Base-by-base conservation (phyloP, 1,140 invertebrate species). In the Scaptomyza pallida region DNA sequence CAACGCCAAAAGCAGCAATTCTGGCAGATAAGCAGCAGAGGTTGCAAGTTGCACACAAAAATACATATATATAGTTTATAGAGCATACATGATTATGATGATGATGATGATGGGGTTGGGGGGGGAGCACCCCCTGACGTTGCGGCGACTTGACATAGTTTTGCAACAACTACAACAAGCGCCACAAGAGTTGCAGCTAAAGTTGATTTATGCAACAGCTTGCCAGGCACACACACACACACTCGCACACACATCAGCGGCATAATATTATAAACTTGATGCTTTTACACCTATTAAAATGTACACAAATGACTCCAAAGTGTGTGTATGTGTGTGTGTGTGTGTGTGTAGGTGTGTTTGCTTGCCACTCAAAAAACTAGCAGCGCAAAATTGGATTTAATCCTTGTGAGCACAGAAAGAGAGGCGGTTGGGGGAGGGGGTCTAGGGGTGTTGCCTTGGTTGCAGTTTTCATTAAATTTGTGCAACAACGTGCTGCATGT, bases 121-220 rank as follows among this genome's bases (percentile, higher is more conserved):
- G 23, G 23, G 6, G 23, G 6, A 5, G 23, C 26, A 30, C 26
- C 6, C 26, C 26, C 8, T 1, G 5, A 9, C 26, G 48, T 59
- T 47, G 54, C 65, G 21, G 37, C 33, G 59, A 78, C 81, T 88
- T 88, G 81, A 86, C 81, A 86, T 86, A 86, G 81, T 86, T 86
- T 82, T 33, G 5, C 9, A 1, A 1, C 3, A 5, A 5, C 23
- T 26, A 26, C 23, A 5, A 23, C 21, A 0, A 54, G 51, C 17
- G 16, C n/a, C n/a, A n/a, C n/a, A n/a, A 30, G 16, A 17, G 30
- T 63, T 26, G 40, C 71, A 62, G 79, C 15, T 75, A 70, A 78
- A 74, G 81, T 86, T 88, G 82, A 86, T 81, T 86, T 86, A 86
- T 86, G 82, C 81, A 86, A 85, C 81, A 85, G 82, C 82, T 88